Percentiles rank a stretch among this genome's conserved stretches.
These are phyloP conservation scores for Temnothorax nylanderi DNA, from an alignment of 1,140 invertebrate species.

Conservation along the genomic window DNA sequence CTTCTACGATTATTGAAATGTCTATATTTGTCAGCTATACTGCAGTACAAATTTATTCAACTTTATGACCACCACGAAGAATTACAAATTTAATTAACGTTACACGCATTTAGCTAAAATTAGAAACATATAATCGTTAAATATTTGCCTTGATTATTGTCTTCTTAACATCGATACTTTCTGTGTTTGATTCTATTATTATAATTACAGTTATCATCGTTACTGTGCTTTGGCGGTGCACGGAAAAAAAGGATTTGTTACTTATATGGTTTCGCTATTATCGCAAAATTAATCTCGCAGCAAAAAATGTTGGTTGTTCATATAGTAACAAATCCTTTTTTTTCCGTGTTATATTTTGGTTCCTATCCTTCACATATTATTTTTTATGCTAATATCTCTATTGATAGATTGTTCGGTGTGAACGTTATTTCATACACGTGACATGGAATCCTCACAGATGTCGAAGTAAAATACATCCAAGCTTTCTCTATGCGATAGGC, in stretches of 20 bases:
- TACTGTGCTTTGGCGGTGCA: neutral
- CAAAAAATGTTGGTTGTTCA: too few species aligned
- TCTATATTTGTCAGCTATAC: neutral
- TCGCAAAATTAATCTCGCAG: too few species aligned
- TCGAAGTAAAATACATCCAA: neutral
- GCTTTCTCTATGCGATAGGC: conserved; percentile 2
- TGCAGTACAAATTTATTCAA: conserved; percentile 12
- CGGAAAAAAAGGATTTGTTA: too few species aligned
- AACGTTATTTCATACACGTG: neutral
- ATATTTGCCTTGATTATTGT: neutral
- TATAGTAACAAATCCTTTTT: too few species aligned
- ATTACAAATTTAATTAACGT: neutral
- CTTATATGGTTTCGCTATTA: too few species aligned
- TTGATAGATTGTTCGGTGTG: neutral
- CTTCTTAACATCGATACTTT: neutral
- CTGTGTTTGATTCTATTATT: neutral
- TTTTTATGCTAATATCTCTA: neutral
- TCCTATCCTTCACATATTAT: neutral
- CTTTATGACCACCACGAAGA: neutral
- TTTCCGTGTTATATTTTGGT: neutral
- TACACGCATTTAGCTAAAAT: neutral
- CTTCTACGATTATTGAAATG: neutral
- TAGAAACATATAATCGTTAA: conserved; percentile 9
- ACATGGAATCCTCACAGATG: conserved; percentile 2
- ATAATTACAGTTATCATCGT: neutral